Percentiles rank a stretch among this genome's conserved stretches.
phyloP scores from a whole-genome alignment of 2,888 invertebrate genomes.

The Ypsolopha sequella region DNA sequence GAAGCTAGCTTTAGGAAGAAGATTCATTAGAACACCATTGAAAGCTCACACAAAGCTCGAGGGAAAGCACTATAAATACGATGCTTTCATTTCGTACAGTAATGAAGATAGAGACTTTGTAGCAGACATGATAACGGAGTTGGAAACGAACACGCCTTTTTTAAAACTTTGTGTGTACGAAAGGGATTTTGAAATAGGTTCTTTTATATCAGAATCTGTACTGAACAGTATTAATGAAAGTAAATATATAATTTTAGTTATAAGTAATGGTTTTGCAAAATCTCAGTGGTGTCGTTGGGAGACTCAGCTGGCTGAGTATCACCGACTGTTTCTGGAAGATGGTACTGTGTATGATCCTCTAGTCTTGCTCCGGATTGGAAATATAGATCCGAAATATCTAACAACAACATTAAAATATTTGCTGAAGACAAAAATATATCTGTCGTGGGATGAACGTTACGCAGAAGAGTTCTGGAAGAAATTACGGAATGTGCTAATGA shows the following conservation, averaged over 20 bases:
- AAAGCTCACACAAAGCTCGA: constrained; percentile 18
- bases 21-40: constrained; percentile 30
- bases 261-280: constrained; percentile 76
- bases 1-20: constrained; percentile 60
- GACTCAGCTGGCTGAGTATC: constrained; percentile 76
- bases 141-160: constrained; percentile 71
- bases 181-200: constrained; percentile 75
- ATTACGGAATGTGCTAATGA: constrained; percentile 36
- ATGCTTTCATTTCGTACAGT: constrained; percentile 73
- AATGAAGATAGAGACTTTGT: constrained; percentile 74
- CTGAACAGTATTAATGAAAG: constrained; percentile 74
- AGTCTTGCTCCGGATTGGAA: constrained; percentile 73
- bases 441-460: constrained; percentile 69
- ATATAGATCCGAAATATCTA: constrained; percentile 64
- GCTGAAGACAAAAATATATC: constrained; percentile 74
- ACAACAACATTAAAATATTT: constrained; percentile 73
- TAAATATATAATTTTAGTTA: constrained; percentile 73
- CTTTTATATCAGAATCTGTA: constrained; percentile 75
- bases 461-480: constrained; percentile 53
- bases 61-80: constrained; percentile 54
- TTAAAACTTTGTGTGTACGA: constrained; percentile 78
- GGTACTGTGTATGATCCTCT: constrained; percentile 69
- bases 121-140: constrained; percentile 66
- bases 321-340: constrained; percentile 71
- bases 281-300: constrained; percentile 83